Evolutionary conservation across 2,797 vertebrate genomes (phyloP).

Genomic region (Malacoraja senta): DNA sequence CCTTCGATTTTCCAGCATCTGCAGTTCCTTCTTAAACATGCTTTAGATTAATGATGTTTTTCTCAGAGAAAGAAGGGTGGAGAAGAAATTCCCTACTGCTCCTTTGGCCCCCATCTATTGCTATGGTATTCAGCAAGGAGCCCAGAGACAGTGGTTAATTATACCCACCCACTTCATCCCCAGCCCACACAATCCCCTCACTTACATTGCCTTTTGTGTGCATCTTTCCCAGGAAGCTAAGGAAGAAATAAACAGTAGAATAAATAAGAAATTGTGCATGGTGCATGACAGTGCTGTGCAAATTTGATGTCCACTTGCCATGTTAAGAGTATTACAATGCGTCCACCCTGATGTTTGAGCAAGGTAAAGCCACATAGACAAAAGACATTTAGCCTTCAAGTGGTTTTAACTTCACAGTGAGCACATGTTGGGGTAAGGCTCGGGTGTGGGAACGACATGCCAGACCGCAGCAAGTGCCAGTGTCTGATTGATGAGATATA

Average conservation of each 20-base stretch:
- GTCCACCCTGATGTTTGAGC: background rate
- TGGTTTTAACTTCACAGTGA: background rate
- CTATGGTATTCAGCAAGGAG: background rate
- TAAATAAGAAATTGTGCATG: background rate
- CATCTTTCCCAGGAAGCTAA: background rate
- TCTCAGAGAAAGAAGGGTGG: background rate
- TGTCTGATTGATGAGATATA: slow-evolving; percentile 52
- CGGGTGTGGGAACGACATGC: slow-evolving; percentile 50
- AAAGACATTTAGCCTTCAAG: background rate
- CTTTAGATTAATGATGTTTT: background rate
- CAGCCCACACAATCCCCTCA: no score
- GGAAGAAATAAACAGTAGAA: background rate
- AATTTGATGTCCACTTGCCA: background rate
- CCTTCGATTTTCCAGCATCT: no score
- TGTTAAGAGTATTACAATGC: background rate
- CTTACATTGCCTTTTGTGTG: background rate
- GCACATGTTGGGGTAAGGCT: slow-evolving; percentile 21
- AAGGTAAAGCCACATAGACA: background rate
- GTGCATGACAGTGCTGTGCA: background rate
- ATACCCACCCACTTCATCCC: no score
- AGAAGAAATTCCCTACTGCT: background rate
- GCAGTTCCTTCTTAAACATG: no score
- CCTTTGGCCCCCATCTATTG: background rate
- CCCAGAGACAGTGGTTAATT: background rate
- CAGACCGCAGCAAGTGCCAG: slow-evolving; percentile 44